These are phyloP conservation scores for Redunca redunca DNA, from an alignment of 2,113 vertebrate species.

Conservation along the genomic window DNA sequence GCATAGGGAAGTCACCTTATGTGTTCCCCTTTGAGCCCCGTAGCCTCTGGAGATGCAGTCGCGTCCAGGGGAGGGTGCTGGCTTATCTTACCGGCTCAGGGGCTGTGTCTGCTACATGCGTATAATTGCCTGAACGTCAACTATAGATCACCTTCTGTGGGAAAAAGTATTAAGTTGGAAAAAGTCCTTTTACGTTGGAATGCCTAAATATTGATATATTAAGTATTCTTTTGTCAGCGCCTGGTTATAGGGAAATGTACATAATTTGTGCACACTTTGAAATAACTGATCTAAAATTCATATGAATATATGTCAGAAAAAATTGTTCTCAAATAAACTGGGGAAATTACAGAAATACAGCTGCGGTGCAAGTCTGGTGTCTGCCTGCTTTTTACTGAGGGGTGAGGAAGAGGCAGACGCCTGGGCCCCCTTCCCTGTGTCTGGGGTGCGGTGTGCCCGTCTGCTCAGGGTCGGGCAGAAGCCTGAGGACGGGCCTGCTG, in stretches of 20 bases:
- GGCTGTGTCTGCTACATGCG: too few relatives aligned
- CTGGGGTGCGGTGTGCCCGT: not conserved
- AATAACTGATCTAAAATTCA: not conserved
- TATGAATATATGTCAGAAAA: not conserved
- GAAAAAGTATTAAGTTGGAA: not conserved
- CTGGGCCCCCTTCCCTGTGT: not conserved
- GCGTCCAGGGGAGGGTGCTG: not conserved
- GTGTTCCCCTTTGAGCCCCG: not conserved
- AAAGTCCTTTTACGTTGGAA: not conserved
- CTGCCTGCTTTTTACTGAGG: not conserved
- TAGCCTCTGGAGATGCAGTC: not conserved
- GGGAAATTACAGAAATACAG: not conserved
- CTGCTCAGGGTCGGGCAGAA: not conserved
- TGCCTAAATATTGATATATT: not conserved
- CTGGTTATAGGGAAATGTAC: not conserved
- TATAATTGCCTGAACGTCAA: not conserved
- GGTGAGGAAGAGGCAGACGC: not conserved
- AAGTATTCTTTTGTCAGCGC: not conserved
- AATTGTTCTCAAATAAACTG: constrained; percentile 15
- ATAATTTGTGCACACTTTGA: not conserved
- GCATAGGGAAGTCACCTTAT: not conserved
- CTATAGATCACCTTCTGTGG: not conserved
- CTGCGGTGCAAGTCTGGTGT: not conserved
- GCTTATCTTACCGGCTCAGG: too few relatives aligned
- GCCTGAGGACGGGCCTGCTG: not conserved